Conservation (phyloP, 2,888 invertebrate species). For the Xestia ashworthii region DNA sequence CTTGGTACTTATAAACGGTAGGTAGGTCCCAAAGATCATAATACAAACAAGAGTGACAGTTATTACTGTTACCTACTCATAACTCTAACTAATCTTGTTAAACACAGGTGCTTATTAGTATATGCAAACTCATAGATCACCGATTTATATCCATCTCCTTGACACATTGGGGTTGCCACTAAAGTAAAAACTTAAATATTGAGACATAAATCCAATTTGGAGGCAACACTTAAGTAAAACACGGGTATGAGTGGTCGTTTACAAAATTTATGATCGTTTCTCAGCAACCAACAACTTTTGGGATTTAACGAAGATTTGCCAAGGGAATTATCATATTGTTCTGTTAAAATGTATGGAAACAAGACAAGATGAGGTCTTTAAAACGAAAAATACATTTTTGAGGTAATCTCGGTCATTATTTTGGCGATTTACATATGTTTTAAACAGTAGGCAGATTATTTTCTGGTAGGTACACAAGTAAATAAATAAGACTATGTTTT, state of each 20-base stretch:
- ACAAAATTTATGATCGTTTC: slow-evolving; percentile 67
- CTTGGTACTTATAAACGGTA: background rate
- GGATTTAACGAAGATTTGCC: slow-evolving; percentile 51
- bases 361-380: slow-evolving; percentile 3
- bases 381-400: background rate
- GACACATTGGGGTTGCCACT: slow-evolving; percentile 66
- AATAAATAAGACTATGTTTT: slow-evolving; percentile 20
- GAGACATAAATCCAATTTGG: slow-evolving; percentile 73
- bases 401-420: slow-evolving; percentile 24
- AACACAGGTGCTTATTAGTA: slow-evolving; percentile 27
- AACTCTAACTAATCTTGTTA: slow-evolving; percentile 21
- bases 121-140: slow-evolving; percentile 56
- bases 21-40: background rate
- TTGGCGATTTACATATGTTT: slow-evolving; percentile 38
- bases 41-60: background rate
- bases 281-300: slow-evolving; percentile 29
- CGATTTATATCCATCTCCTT: slow-evolving; percentile 54
- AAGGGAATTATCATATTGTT: slow-evolving; percentile 34
- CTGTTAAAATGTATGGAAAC: slow-evolving; percentile 20
- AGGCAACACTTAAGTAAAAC: slow-evolving; percentile 62
- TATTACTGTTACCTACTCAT: slow-evolving; percentile 16
- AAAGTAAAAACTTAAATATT: slow-evolving; percentile 74
- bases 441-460: slow-evolving; percentile 16
- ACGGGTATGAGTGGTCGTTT: slow-evolving; percentile 60
- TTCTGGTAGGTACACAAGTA: background rate